Base-by-base conservation (phyloP, 2,113 vertebrate genomes). In the Pyrgilauda ruficollis region DNA sequence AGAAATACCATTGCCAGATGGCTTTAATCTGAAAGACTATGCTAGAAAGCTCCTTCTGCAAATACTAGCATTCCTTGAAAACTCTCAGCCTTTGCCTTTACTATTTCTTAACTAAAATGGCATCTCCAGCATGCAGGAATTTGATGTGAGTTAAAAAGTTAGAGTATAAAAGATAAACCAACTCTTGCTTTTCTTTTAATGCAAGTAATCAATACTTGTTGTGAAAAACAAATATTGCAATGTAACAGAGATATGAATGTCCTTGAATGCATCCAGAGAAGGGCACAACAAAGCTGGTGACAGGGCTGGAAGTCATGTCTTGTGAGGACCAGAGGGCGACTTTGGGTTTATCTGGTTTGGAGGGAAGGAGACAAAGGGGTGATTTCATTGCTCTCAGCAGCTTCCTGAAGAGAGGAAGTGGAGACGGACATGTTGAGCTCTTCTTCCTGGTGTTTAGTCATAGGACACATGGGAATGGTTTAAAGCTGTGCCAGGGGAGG, bases 301-400 rank as follows among this genome's bases (percentile, higher is more conserved):
- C 30, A 66, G 30, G 16, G 14, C 30, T 70, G 53, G 46, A 81
- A 84, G 27, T 15, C 1, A 11, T 53, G 7, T 53, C 20, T 33
- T 55, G 0, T 59, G n/a, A 15, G 18, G 12, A 80, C 13, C 0
- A 0, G 7, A 50, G 63, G 10, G 47, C 18, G 41, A 43, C 8
- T 64, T 14, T 33, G 23, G 4, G 7, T 2, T 86, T 53, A 26
- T 49, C 24, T n/a, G 1, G 7, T 44, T 31, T 53, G 28, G 61
- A n/a, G 59, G 16, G 67, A 59, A 67, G 27, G 52, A 67, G 33
- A 9, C 4, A 9, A 37, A 52, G 22, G 8, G 15, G 13, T 59
- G 13, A 24, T 44, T 59, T 61, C n/a, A 61, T 46, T 33, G 33
- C 33, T 26, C 53, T 47, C 23, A 53, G 28, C 39, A 61, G n/a